These are phyloP conservation scores for Anabas testudineus DNA, from an alignment of 2,797 vertebrate genomes.

Conservation along the genomic window DNA sequence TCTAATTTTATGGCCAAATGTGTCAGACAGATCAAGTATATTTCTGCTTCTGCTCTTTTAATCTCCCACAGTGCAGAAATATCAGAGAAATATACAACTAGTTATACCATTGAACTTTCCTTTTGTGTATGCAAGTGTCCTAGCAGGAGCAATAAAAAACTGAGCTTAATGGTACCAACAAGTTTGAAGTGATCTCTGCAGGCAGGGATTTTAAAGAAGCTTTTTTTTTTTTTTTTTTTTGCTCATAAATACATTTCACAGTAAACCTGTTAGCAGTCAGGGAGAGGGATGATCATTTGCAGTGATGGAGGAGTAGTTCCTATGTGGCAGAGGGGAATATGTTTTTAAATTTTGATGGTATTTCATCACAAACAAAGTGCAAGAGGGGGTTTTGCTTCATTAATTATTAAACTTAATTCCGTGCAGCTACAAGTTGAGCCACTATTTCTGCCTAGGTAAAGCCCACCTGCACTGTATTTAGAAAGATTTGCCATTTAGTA, in stretches of 20 bases:
- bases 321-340: conserved; percentile 35
- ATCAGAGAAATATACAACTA: neutral
- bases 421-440: conserved; percentile 58
- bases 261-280: conserved; percentile 20
- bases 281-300: conserved; percentile 7
- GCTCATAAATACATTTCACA: conserved; percentile 1
- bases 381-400: conserved; percentile 68
- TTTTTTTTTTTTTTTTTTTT: neutral
- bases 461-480: conserved; percentile 83
- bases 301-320: conserved; percentile 11
- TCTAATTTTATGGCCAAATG: conserved; percentile 26
- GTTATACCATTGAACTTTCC: conserved; percentile 27
- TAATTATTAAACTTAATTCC: conserved; percentile 75
- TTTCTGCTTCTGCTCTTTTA: conserved; percentile 21
- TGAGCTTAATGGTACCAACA: conserved; percentile 1
- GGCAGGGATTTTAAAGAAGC: conserved; percentile 9
- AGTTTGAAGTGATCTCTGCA: conserved; percentile 46
- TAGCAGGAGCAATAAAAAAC: conserved; percentile 38
- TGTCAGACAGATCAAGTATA: neutral
- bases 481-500: conserved; percentile 80
- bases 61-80: conserved; percentile 26
- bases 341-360: conserved; percentile 37
- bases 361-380: conserved; percentile 50
- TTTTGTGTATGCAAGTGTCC: conserved; percentile 12
- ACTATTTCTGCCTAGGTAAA: conserved; percentile 74